phyloP scores from a whole-genome alignment of 2,113 vertebrate species.

The Boleophthalmus pectinirostris region DNA sequence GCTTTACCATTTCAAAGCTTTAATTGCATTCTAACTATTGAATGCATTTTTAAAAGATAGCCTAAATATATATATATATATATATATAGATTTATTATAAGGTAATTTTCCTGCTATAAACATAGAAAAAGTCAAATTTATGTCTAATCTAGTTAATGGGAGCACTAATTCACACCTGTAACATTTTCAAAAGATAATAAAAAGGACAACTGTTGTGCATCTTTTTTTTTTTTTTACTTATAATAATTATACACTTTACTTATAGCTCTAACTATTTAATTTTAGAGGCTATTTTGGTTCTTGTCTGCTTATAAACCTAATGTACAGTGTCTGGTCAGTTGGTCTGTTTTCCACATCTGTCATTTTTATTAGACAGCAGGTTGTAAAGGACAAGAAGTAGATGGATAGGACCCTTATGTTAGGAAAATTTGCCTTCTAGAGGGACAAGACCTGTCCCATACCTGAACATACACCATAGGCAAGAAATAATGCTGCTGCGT shows the following conservation, averaged over 20 bases:
- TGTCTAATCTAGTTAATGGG: no score
- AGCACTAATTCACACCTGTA: no score
- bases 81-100: no score
- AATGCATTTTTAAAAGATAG: no score
- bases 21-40: no score
- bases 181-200: not conserved
- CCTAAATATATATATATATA: no score
- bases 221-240: not conserved
- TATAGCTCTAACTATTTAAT: no score
- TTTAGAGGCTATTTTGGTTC: no score
- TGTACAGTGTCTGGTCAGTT: no score
- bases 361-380: not conserved
- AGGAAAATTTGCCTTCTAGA: not conserved
- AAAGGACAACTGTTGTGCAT: not conserved
- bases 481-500: slow-evolving; percentile 31
- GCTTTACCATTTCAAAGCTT: no score
- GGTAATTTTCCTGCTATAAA: not conserved
- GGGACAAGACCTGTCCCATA: not conserved
- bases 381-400: not conserved
- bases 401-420: slow-evolving; percentile 29
- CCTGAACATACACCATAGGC: slow-evolving; percentile 3
- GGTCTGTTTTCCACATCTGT: not conserved
- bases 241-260: not conserved
- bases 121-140: not conserved
- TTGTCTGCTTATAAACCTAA: no score